Evolutionary conservation across 2,797 vertebrate species (phyloP).

Genomic region (Anabacerthia variegaticeps): DNA sequence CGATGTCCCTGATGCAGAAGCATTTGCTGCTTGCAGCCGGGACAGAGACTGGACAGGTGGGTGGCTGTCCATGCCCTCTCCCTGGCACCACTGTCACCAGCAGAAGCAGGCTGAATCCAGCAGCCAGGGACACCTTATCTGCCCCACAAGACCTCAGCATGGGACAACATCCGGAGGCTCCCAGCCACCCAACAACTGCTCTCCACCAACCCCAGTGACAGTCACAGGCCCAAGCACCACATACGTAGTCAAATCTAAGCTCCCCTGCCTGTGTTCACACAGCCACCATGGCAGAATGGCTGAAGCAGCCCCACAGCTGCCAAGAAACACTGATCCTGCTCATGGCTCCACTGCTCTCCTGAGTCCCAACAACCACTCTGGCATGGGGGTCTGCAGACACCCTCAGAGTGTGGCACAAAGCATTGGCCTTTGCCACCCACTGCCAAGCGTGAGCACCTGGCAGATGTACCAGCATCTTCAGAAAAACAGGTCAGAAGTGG

Average conservation of each 20-base stretch:
- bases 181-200: fast-evolving
- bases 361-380: fast-evolving
- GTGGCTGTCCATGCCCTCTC: background rate
- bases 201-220: background rate
- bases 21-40: background rate
- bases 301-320: fast-evolving
- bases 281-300: background rate
- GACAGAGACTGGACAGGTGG: background rate
- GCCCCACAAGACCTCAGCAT: background rate
- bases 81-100: background rate
- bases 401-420: background rate
- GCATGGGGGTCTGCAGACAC: background rate
- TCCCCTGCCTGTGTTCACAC: fast-evolving
- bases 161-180: fast-evolving
- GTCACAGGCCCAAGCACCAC: background rate
- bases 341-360: fast-evolving
- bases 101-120: background rate
- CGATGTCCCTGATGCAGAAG: fast-evolving
- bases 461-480: background rate
- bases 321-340: background rate
- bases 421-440: background rate
- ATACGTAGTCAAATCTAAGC: background rate
- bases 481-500: slow-evolving; percentile 22
- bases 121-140: background rate
- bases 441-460: background rate